Evolutionary conservation across 1,140 invertebrate genomes (phyloP).

Genomic region (Megalopta genalis): DNA sequence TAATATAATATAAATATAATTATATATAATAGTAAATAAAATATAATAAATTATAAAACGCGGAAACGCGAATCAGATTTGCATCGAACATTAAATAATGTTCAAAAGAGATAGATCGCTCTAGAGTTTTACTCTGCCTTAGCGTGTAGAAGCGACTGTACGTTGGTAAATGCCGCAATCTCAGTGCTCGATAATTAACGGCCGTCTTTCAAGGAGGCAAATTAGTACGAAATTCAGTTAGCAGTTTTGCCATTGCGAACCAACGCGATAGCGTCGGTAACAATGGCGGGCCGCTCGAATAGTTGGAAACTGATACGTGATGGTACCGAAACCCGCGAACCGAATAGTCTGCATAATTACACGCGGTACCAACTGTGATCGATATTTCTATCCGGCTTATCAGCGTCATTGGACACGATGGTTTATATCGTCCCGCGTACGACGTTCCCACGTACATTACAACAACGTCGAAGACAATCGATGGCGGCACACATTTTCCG

Average conservation of each 20-base stretch:
- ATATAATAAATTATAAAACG: no score
- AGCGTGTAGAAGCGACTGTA: not conserved
- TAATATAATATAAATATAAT: no score
- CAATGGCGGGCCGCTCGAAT: constrained; percentile 28
- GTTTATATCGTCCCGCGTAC: not conserved
- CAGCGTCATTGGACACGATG: constrained; percentile 50
- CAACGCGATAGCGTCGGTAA: not conserved
- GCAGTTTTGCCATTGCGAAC: constrained; percentile 19
- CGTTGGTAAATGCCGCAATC: not conserved
- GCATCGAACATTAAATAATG: no score
- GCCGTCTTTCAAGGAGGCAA: not conserved
- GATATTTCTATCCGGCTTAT: constrained; percentile 50
- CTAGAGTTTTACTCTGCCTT: not conserved
- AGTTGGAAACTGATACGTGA: constrained; percentile 49
- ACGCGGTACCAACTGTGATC: constrained; percentile 30
- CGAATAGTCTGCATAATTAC: constrained; percentile 55
- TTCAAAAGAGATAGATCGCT: not conserved
- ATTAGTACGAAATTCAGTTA: constrained; percentile 11
- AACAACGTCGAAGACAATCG: constrained; percentile 35
- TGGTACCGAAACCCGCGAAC: constrained; percentile 51
- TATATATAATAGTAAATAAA: no score
- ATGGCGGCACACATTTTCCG: constrained; percentile 32
- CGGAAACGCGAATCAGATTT: no score
- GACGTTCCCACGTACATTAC: not conserved
- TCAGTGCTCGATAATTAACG: constrained; percentile 20